Evolutionary conservation across 2,113 vertebrate species (phyloP), one percentile per base, ranked within the genome.

Genomic region (Labeo rohita): DNA sequence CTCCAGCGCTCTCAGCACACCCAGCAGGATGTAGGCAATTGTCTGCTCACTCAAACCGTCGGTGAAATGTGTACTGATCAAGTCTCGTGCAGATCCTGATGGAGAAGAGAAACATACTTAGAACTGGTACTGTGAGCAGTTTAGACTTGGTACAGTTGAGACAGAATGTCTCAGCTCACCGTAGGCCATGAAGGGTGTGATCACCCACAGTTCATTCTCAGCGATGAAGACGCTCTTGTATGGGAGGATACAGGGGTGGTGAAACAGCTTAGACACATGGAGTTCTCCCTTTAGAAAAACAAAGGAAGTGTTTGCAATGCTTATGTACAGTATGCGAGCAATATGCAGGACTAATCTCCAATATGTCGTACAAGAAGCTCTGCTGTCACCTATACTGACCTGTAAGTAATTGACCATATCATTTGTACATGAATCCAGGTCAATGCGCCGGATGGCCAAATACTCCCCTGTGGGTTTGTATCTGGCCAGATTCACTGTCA

Each of bases 171-270:
- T 56, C 28, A 1, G 91, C 95, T 94, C 93, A 99, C 98, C 98
- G 34, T 97, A 99, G 15, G 98, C 98, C 98, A 99, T 98, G 92
- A 99, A 99, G 6, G 98, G 96, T 0, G 97, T 97, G 88, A 99
- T 97, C 15, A 99, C 97, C 98, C 98, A 99, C 13, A 99, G 94
- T 91, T 99, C 98, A 9, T 99, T 99, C 90, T 98, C 96, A 28
- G 97, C 95, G 88, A 99, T 96, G 81, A 99, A 99, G 85, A 98
- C 95, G 39, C 97, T 98, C 94, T 95, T 98, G 91, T 99, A 99
- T 3, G 98, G 97, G 77, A 99, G 94, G 0, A 99, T 98, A 84
- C 98, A 98, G 84, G 96, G 94, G 83, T 99, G 98, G 91, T 93
- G 98, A 94, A 99, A 99, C 90, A 99, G 94, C 89, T 98, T 99